These are phyloP conservation scores for Tetraneura akinire DNA, from an alignment of 1,140 invertebrate genomes.

Conservation along the genomic window DNA sequence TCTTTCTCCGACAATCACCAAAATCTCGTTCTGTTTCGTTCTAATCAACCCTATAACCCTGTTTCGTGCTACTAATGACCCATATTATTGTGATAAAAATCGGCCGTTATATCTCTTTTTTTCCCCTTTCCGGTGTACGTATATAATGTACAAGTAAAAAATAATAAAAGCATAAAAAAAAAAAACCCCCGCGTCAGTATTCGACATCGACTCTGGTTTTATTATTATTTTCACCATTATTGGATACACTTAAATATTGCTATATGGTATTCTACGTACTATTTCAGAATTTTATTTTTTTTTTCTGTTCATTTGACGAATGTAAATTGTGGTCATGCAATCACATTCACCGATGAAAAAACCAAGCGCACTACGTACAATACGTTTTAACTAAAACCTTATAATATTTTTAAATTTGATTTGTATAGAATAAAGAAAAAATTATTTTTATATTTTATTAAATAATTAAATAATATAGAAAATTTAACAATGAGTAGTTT, in stretches of 20 bases:
- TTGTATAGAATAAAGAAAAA: no score
- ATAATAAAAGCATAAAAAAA: no score
- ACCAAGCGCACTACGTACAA: no score
- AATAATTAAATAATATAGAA: no score
- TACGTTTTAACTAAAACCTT: no score
- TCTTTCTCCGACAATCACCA: neutral
- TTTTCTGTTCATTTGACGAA: neutral
- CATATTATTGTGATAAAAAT: conserved; percentile 11
- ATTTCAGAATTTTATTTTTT: neutral
- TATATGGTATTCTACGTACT: conserved; percentile 18
- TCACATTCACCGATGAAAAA: no score
- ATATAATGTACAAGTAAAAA: no score
- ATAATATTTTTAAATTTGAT: no score
- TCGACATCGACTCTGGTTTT: neutral
- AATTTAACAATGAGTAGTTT: no score
- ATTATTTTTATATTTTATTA: no score
- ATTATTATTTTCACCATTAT: neutral
- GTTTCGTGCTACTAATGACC: conserved; percentile 32
- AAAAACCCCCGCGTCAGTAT: neutral
- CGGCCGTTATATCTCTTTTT: neutral
- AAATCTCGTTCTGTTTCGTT: neutral
- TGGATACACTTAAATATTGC: conserved; percentile 19
- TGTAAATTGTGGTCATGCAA: conserved; percentile 6
- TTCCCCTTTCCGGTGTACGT: neutral
- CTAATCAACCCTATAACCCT: conserved; percentile 13